A percentile compares a stretch with the other conserved stretches of the same genome.
Evolutionary conservation across 1,140 invertebrate species (phyloP).

Genomic region (Teleogryllus occipitalis): DNA sequence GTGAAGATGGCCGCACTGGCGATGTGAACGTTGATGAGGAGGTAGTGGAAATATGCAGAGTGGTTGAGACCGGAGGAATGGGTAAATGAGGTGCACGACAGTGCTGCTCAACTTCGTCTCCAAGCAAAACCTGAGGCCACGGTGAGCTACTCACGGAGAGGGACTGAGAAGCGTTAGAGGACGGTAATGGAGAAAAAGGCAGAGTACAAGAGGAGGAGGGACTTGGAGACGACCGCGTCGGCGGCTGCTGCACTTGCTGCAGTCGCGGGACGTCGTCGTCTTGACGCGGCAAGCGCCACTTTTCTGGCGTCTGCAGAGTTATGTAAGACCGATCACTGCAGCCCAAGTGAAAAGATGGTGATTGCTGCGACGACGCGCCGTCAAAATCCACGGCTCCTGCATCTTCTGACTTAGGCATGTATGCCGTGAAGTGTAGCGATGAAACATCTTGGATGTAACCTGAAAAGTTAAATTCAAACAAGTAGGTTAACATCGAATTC

Average conservation of each 20-base stretch:
- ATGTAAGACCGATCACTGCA: constrained; percentile 42
- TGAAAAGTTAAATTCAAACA: constrained; percentile 27
- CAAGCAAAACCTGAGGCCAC: no score
- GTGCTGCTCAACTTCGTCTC: no score
- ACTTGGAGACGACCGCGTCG: neutral
- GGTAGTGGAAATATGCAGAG: no score
- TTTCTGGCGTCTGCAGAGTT: constrained; percentile 52
- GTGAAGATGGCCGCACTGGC: constrained; percentile 6
- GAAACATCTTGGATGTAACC: constrained; percentile 52
- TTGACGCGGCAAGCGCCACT: constrained; percentile 35
- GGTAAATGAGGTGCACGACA: no score
- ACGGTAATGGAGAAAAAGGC: no score
- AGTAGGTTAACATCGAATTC: no score
- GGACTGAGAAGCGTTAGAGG: no score
- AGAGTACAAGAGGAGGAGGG: neutral
- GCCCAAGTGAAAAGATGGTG: constrained; percentile 24
- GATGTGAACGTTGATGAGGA: no score
- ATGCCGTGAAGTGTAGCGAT: constrained; percentile 52
- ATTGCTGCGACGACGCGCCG: constrained; percentile 38
- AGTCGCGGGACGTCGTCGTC: constrained; percentile 25
- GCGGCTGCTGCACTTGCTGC: no score
- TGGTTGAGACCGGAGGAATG: no score
- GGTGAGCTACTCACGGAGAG: no score
- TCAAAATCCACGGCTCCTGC: constrained; percentile 13
- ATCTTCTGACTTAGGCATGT: constrained; percentile 39